Evolutionary conservation across 2,888 invertebrate genomes (phyloP).

Genomic region (Xestia c-nigrum): DNA sequence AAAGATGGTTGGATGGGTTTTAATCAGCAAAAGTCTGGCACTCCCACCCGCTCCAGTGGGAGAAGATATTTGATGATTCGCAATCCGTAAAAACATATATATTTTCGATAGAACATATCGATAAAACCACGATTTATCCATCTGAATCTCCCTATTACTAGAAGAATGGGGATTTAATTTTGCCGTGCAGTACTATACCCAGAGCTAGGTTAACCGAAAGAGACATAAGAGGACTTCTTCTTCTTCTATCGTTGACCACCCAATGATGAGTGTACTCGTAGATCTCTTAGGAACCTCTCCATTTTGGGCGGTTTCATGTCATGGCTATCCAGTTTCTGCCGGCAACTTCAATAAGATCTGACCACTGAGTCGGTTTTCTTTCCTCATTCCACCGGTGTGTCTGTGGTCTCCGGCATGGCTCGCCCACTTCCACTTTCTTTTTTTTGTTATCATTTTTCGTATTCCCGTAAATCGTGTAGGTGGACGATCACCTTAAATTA

Average conservation of each 20-base stretch:
- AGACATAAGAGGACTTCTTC: background rate
- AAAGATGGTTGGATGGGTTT: too few species aligned
- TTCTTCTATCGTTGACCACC: background rate
- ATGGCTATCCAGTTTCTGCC: background rate
- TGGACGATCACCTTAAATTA: slow-evolving; percentile 35
- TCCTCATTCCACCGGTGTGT: background rate
- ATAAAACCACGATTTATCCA: background rate
- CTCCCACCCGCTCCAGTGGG: too few species aligned
- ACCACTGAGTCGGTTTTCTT: background rate
- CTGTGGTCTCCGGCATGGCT: background rate
- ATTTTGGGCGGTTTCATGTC: background rate
- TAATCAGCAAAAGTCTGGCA: too few species aligned
- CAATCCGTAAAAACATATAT: too few species aligned
- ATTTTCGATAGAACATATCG: too few species aligned
- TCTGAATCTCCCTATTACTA: background rate
- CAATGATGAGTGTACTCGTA: too few species aligned
- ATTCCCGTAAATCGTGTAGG: background rate
- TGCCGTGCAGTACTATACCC: background rate
- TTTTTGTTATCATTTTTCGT: background rate
- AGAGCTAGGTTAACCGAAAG: background rate
- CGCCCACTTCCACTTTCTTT: background rate
- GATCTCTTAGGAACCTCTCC: background rate
- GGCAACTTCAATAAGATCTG: background rate
- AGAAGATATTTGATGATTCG: too few species aligned
- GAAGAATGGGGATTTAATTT: background rate